Evolutionary conservation across 1,140 invertebrate species (phyloP).

Genomic region (Lamellibrachia luymesi): DNA sequence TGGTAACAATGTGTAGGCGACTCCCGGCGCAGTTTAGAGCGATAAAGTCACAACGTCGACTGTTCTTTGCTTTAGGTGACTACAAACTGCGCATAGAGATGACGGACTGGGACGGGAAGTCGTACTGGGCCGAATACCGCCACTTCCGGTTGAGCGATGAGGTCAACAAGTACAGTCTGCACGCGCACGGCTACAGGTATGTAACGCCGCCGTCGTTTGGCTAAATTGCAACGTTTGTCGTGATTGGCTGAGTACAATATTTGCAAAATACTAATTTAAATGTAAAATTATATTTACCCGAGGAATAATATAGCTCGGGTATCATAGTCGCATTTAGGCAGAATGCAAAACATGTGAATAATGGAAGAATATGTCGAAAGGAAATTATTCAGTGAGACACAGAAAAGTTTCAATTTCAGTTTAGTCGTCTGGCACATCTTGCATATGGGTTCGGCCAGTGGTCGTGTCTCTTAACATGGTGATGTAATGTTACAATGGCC

Average conservation of each 20-base stretch:
- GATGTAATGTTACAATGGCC: too few relatives aligned
- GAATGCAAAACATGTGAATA: too few relatives aligned
- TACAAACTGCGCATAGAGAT: constrained; percentile 66
- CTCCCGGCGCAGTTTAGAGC: neutral
- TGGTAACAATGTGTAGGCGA: neutral
- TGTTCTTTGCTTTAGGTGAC: constrained; percentile 34
- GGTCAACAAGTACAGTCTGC: constrained; percentile 67
- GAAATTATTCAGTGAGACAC: too few relatives aligned
- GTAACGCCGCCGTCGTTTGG: constrained; percentile 62
- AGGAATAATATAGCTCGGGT: too few relatives aligned
- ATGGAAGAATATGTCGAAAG: too few relatives aligned
- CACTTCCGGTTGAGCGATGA: constrained; percentile 71
- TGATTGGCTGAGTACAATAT: neutral
- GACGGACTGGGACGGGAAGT: constrained; percentile 63
- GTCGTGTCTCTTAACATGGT: too few relatives aligned
- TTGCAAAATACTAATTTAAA: too few relatives aligned
- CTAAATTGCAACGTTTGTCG: constrained; percentile 33
- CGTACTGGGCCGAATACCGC: constrained; percentile 65
- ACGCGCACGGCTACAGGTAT: constrained; percentile 64
- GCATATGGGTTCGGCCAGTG: too few relatives aligned
- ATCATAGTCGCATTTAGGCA: too few relatives aligned
- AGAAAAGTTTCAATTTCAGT: too few relatives aligned
- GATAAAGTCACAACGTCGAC: constrained; percentile 22
- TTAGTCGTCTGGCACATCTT: too few relatives aligned
- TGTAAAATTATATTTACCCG: too few relatives aligned